Evolutionary conservation across 2,888 invertebrate genomes (phyloP).

Genomic region (Ligdia adustata): DNA sequence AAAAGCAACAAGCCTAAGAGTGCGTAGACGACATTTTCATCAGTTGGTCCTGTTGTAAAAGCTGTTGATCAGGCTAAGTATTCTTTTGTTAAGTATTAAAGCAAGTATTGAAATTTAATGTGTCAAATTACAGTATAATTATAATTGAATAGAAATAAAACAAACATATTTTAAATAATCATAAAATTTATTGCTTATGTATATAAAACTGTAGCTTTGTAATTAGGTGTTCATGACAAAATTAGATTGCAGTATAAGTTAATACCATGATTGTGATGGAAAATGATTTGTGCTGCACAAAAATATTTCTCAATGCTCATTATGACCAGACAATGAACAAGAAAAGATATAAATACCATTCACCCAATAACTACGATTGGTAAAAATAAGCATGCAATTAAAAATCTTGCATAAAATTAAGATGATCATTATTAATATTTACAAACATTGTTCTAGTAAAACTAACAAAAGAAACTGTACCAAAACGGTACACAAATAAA

Average conservation of each 20-base stretch:
- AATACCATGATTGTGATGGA: constrained; percentile 74
- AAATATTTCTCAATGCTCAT: constrained; percentile 69
- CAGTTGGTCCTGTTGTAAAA: too few species aligned
- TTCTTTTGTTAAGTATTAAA: too few species aligned
- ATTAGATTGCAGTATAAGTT: constrained; percentile 46
- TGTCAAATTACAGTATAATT: too few species aligned
- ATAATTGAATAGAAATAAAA: constrained; percentile 15
- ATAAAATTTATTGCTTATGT: constrained; percentile 47
- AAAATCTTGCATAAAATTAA: constrained; percentile 45
- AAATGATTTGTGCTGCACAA: constrained; percentile 60
- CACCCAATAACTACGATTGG: constrained; percentile 52
- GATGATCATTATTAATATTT: constrained; percentile 68
- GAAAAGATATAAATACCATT: constrained; percentile 64
- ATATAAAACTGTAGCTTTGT: constrained; percentile 47
- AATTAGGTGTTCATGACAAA: constrained; percentile 60
- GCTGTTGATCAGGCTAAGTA: too few species aligned
- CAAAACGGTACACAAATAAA: constrained; percentile 72
- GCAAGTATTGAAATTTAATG: too few species aligned
- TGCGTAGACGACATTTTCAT: too few species aligned
- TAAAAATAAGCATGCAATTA: constrained; percentile 68
- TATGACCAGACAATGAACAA: constrained; percentile 75
- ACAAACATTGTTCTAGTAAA: constrained; percentile 60
- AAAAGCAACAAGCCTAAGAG: too few species aligned
- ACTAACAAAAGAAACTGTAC: constrained; percentile 61
- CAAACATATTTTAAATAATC: constrained; percentile 6